These are phyloP conservation scores for Aquatica leii DNA, from an alignment of 2,888 invertebrate genomes.

Conservation along the genomic window DNA sequence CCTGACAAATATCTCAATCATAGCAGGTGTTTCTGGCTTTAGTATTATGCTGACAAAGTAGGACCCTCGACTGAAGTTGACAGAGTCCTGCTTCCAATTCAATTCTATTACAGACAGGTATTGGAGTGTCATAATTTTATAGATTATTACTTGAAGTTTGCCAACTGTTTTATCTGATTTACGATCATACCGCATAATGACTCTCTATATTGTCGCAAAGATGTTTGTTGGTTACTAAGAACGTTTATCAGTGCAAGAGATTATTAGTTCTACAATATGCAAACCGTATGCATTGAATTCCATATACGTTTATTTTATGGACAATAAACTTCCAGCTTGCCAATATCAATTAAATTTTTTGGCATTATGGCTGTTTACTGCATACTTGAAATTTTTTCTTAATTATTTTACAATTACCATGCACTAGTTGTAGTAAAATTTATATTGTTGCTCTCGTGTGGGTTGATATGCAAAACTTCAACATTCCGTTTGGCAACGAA, in stretches of 20 bases:
- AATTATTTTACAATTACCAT: conserved; percentile 31
- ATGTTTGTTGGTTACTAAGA: conserved; percentile 6
- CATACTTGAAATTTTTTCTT: conserved; percentile 19
- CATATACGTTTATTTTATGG: conserved; percentile 25
- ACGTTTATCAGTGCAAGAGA: conserved; percentile 8
- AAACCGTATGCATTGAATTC: conserved; percentile 15
- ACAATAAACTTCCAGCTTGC: conserved; percentile 29
- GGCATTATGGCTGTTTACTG: conserved; percentile 18
- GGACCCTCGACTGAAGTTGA: conserved; percentile 22
- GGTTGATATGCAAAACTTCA: conserved; percentile 17
- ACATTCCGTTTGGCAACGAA: conserved; percentile 15
- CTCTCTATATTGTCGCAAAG: conserved; percentile 21
- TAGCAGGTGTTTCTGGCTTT: conserved; percentile 34
- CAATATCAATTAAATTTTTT: conserved; percentile 32
- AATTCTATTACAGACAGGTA: conserved; percentile 13
- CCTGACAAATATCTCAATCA: conserved; percentile 39
- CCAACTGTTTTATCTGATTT: conserved; percentile 17
- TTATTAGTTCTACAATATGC: conserved; percentile 15
- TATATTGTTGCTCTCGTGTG: conserved; percentile 20
- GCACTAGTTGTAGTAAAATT: conserved; percentile 27
- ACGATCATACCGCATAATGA: conserved; percentile 16
- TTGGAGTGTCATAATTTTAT: conserved; percentile 27
- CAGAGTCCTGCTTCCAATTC: conserved; percentile 24
- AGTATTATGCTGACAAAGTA: conserved; percentile 30
- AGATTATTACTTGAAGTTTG: conserved; percentile 16